Evolutionary conservation across 2,888 invertebrate genomes (phyloP).

Genomic region (Cataglyphis albicans): DNA sequence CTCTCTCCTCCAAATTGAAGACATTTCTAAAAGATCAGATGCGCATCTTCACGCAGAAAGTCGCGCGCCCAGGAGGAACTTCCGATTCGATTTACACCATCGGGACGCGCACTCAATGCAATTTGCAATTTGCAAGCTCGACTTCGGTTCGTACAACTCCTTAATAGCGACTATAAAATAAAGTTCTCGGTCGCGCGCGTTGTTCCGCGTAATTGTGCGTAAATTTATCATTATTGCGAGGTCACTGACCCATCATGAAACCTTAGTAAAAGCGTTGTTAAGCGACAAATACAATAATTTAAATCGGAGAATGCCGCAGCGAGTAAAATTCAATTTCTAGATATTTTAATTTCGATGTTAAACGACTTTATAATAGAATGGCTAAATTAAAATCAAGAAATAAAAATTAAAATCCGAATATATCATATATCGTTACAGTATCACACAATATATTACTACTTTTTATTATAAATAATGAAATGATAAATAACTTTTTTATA

Average conservation of each 20-base stretch:
- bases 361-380: not conserved
- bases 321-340: constrained; percentile 3
- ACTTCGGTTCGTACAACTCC: constrained; percentile 27
- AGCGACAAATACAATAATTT: constrained; percentile 66
- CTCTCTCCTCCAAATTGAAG: constrained; percentile 5
- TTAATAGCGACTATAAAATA: constrained; percentile 66
- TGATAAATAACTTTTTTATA: not conserved
- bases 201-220: constrained; percentile 43
- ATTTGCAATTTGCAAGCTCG: constrained; percentile 67
- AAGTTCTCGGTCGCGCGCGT: constrained; percentile 29
- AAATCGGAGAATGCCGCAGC: constrained; percentile 62
- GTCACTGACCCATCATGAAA: constrained; percentile 41
- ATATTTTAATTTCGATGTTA: constrained; percentile 34
- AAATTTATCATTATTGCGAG: constrained; percentile 68
- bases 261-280: constrained; percentile 72
- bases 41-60: constrained; percentile 13
- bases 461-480: not conserved
- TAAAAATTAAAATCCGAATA: not conserved
- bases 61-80: constrained; percentile 18
- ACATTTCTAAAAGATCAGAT: constrained; percentile 5
- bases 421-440: too few species aligned
- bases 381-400: not conserved
- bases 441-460: not conserved
- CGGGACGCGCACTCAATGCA: constrained; percentile 60
- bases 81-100: constrained; percentile 52